Evolutionary conservation across 2,797 vertebrate genomes (phyloP).

Genomic region (Enteromius mattozi): DNA sequence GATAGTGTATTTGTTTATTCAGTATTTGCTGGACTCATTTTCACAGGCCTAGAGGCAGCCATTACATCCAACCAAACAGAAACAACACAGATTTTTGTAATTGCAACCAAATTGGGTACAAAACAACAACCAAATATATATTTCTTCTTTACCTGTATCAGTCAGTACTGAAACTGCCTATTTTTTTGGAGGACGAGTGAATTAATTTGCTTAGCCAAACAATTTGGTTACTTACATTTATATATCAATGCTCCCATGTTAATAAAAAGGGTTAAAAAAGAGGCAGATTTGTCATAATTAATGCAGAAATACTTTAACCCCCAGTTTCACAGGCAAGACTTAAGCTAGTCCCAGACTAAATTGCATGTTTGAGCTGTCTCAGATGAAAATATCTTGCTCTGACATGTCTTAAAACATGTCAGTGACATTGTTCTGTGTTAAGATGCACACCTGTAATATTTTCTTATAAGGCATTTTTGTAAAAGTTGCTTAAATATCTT

Average conservation of each 20-base stretch:
- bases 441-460: no score
- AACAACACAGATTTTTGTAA: background rate
- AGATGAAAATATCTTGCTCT: background rate
- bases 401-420: no score
- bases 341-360: no score
- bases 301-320: background rate
- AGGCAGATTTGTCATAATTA: background rate
- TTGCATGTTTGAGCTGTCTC: no score
- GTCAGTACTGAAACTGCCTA: background rate
- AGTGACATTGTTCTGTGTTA: no score
- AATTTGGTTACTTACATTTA: background rate
- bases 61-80: background rate
- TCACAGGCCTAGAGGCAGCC: background rate
- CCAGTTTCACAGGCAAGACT: no score
- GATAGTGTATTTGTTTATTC: background rate
- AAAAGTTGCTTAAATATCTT: no score
- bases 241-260: background rate
- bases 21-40: background rate
- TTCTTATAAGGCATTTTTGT: no score
- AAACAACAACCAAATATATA: background rate
- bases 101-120: background rate
- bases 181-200: background rate
- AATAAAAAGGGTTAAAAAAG: background rate
- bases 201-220: background rate
- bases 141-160: background rate